These are phyloP conservation scores for Apantesis nais DNA, from an alignment of 2,888 invertebrate genomes.

Conservation along the genomic window DNA sequence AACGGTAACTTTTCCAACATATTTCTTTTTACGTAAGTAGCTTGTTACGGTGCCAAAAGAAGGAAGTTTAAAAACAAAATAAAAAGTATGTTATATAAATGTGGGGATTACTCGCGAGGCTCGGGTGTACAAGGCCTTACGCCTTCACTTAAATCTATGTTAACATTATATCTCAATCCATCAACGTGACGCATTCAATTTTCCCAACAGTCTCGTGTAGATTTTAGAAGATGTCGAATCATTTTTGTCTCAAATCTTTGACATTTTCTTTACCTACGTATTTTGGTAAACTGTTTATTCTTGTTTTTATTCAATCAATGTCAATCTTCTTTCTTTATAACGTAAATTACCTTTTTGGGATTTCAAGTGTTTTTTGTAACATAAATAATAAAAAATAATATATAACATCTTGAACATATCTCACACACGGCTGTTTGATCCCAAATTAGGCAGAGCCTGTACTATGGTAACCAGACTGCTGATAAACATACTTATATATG, in stretches of 20 bases:
- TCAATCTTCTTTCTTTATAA: neutral
- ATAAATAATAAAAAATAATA: no score
- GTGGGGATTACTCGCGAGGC: neutral
- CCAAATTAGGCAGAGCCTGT: no score
- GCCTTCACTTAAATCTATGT: constrained; percentile 13
- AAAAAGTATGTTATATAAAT: neutral
- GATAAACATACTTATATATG: no score
- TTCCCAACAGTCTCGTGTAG: constrained; percentile 13
- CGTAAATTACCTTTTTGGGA: neutral
- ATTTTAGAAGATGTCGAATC: constrained; percentile 20
- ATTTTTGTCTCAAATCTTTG: constrained; percentile 34
- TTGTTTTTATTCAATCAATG: neutral
- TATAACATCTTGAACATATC: no score
- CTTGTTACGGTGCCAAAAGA: neutral
- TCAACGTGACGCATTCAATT: constrained; percentile 28
- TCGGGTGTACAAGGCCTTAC: constrained; percentile 1
- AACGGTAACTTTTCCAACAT: neutral
- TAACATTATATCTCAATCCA: constrained; percentile 36
- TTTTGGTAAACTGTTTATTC: neutral
- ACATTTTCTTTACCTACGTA: constrained; percentile 11
- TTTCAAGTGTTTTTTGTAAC: neutral
- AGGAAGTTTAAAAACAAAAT: neutral
- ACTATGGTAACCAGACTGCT: no score
- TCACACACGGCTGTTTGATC: no score
- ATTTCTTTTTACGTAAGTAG: neutral